A percentile compares a stretch with the other conserved stretches of the same genome.
Evolutionary conservation across 2,797 vertebrate genomes (phyloP).

Genomic region (Potorous gilbertii): DNA sequence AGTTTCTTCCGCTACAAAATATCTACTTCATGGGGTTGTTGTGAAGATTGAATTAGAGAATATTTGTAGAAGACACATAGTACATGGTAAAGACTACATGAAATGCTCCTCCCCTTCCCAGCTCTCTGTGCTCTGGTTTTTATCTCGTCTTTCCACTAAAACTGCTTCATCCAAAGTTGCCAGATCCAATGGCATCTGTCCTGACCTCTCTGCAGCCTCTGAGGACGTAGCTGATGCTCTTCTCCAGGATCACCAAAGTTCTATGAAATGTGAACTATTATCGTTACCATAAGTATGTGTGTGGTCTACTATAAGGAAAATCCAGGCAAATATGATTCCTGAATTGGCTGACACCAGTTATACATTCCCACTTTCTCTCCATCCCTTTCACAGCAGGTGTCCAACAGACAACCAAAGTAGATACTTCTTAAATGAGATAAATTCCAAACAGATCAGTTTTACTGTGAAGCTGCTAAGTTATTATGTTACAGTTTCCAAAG

Average conservation of each 20-base stretch:
- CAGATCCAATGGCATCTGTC: background rate
- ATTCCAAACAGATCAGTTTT: background rate
- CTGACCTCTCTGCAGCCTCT: background rate
- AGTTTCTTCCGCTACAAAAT: background rate
- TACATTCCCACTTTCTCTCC: background rate
- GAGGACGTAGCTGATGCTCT: background rate
- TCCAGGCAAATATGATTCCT: background rate
- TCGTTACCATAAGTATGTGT: background rate
- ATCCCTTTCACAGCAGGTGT: background rate
- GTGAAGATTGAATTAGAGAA: background rate
- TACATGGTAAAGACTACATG: background rate
- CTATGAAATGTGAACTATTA: background rate
- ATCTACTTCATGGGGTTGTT: background rate
- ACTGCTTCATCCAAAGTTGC: background rate
- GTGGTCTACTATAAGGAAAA: background rate
- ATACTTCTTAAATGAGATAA: background rate
- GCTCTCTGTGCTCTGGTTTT: background rate
- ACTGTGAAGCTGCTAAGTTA: background rate
- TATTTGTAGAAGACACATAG: background rate
- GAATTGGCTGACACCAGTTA: background rate
- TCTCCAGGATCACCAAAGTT: background rate
- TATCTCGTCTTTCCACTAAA: background rate
- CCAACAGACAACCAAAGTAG: background rate
- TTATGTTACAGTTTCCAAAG: background rate
- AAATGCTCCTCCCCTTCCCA: background rate